These are phyloP conservation scores for Anthophora plumipes DNA, from an alignment of 2,888 invertebrate genomes.

Conservation along the genomic window DNA sequence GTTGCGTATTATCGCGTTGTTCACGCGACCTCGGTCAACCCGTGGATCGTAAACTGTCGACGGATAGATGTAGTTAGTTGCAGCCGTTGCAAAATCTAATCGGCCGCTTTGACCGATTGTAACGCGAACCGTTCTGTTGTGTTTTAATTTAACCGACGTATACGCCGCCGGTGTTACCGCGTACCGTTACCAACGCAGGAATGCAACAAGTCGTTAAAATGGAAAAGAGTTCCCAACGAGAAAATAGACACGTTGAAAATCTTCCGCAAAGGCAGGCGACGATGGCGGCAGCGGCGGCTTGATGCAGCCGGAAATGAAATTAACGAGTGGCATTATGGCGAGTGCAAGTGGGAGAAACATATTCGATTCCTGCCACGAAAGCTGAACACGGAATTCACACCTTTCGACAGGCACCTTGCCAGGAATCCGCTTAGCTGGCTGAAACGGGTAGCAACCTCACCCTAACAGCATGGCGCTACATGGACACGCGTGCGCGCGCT, in stretches of 20 bases:
- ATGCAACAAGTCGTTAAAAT: conserved; percentile 1
- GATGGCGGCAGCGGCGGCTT: too few relatives aligned
- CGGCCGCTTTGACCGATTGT: neutral
- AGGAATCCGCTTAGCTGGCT: conserved; percentile 72
- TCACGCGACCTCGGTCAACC: conserved; percentile 56
- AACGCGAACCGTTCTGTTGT: neutral
- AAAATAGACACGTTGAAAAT: conserved; percentile 23
- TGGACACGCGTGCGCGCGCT: conserved; percentile 21
- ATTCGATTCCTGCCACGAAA: conserved; percentile 29
- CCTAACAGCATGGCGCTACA: conserved; percentile 39
- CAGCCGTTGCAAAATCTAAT: conserved; percentile 24
- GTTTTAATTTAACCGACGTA: neutral
- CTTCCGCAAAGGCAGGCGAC: conserved; percentile 26
- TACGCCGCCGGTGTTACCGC: too few relatives aligned
- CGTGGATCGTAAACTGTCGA: conserved; percentile 16
- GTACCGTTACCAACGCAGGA: neutral
- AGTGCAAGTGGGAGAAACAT: neutral
- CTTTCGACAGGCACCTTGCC: conserved; percentile 66
- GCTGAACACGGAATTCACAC: conserved; percentile 32
- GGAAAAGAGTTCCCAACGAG: conserved; percentile 34
- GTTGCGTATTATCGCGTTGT: neutral
- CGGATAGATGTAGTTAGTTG: neutral
- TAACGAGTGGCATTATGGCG: neutral
- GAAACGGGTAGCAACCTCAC: conserved; percentile 47
- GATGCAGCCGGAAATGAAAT: conserved; percentile 8